phyloP scores from a whole-genome alignment of 2,888 invertebrate species.

The Drosophila emarginata region DNA sequence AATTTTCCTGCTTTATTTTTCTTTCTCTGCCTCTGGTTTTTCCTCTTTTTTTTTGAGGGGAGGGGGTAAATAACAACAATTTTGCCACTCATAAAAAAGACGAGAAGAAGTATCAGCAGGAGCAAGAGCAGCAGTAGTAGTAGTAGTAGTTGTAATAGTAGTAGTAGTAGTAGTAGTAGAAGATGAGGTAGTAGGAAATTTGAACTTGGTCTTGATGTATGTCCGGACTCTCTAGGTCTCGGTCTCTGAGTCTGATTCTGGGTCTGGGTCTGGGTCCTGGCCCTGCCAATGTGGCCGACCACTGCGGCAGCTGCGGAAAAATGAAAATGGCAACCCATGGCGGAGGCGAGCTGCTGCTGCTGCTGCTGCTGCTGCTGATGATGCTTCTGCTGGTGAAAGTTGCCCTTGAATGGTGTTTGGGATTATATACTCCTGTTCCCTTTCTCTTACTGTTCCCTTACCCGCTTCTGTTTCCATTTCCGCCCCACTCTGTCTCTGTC shows the following conservation, averaged over 20 bases:
- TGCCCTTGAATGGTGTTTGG: constrained; percentile 76
- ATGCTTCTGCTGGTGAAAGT: constrained; percentile 65
- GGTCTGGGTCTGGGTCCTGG: constrained; percentile 26
- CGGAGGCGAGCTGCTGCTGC: constrained; percentile 31
- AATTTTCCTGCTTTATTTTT: constrained; percentile 45
- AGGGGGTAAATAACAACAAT: constrained; percentile 68
- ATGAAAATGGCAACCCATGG: constrained; percentile 68
- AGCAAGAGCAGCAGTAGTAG: neutral
- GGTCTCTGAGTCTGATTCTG: neutral
- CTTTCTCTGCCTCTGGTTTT: constrained; percentile 17
- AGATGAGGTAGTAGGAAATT: constrained; percentile 60
- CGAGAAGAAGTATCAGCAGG: neutral
- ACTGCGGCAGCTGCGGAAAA: constrained; percentile 66
- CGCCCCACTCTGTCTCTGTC: constrained; percentile 5
- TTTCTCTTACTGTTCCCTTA: constrained; percentile 3
- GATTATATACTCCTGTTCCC: constrained; percentile 51
- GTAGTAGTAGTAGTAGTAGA: neutral
- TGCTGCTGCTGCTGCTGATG: constrained; percentile 54
- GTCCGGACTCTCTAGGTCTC: constrained; percentile 48
- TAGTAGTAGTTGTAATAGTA: neutral
- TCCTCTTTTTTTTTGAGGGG: constrained; percentile 23
- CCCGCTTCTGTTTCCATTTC: neutral
- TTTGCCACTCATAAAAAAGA: constrained; percentile 72
- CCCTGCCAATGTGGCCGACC: constrained; percentile 67
- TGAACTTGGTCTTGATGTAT: constrained; percentile 77